Conservation (phyloP, 2,797 vertebrate genomes). For the Helostoma temminkii region DNA sequence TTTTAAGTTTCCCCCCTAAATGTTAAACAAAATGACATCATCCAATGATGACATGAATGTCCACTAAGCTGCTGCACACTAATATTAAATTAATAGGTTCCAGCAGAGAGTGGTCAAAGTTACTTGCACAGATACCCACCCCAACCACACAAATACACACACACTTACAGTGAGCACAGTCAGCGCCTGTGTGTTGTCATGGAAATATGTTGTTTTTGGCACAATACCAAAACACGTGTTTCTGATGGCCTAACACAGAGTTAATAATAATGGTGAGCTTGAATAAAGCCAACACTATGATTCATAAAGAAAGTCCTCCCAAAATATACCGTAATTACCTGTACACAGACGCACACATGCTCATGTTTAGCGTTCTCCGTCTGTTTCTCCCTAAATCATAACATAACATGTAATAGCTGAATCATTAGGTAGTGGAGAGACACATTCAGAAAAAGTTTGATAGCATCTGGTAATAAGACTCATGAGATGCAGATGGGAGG, state of each 20-base stretch:
- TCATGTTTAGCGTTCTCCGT: conserved; percentile 24
- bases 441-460: conserved; percentile 57
- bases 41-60: conserved; percentile 33
- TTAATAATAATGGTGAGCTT: conserved; percentile 60
- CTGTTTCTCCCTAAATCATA: conserved; percentile 52
- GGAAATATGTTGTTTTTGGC: conserved; percentile 56
- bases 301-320: conserved; percentile 54
- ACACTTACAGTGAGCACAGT: conserved; percentile 13
- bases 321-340: conserved; percentile 53
- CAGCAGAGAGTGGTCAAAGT: conserved; percentile 26
- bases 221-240: conserved; percentile 40
- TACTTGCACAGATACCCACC: conserved; percentile 39
- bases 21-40: conserved; percentile 44
- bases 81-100: conserved; percentile 57
- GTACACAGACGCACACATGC: conserved; percentile 13
- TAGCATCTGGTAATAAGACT: conserved; percentile 75
- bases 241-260: conserved; percentile 53
- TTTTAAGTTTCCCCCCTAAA: conserved; percentile 23
- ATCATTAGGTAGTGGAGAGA: conserved; percentile 55
- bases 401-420: conserved; percentile 57
- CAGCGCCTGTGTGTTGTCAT: conserved; percentile 29
- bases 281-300: conserved; percentile 51
- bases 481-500: conserved; percentile 40
- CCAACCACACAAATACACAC: conserved; percentile 39
- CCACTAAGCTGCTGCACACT: conserved; percentile 30